Base-by-base conservation (phyloP, 2,113 vertebrate species). In the Martes martes region DNA sequence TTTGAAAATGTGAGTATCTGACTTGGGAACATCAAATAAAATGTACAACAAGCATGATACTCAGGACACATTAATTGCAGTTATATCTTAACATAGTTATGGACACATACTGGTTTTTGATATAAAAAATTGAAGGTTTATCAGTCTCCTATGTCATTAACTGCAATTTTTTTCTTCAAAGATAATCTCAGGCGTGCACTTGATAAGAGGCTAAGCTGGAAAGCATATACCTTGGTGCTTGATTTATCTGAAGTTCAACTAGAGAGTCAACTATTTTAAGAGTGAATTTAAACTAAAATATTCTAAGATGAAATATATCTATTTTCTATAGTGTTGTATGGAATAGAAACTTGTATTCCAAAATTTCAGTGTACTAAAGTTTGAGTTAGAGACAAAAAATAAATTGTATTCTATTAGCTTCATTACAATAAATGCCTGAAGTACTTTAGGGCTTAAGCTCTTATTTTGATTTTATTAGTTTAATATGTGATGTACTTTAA, bases 1-100 rank as follows among this genome's bases (percentile, higher is more conserved):
- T 96, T 95, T 94, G 95, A 97, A 96, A 91, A 96, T 78, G 99
- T 99, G 98, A 94, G 99, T 98, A 95, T 81, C 73, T 81, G 50
- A 84, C 57, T 81, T 94, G 18, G 81, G 52, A 98, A 78, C 13
- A 52, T 65, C 18, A 95, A 59, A 69, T 74, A 76, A 90, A 82
- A 78, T 91, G 33, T 65, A 76, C 81, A 96, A n/a, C 10, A 91
- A 33, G 45, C 71, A n/a, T 89, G 47, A 18, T 84, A 55, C 11
- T 83, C 21, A 76, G 69, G 83, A 52, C 89, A 28, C 13, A 67
- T 42, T 96, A 59, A 47, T 76, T 69, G n/a, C 83, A 4, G n/a
- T 80, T 45, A 24, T 24, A 55, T 83, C 19, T 85, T 94, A 28
- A 11, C 23, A 0, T 55, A 79, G 28, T 18, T 90, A 59, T 78